Evolutionary conservation across 2,797 vertebrate species (phyloP), one percentile per base, ranked within the genome.

Genomic region (Melanogrammus aeglefinus): DNA sequence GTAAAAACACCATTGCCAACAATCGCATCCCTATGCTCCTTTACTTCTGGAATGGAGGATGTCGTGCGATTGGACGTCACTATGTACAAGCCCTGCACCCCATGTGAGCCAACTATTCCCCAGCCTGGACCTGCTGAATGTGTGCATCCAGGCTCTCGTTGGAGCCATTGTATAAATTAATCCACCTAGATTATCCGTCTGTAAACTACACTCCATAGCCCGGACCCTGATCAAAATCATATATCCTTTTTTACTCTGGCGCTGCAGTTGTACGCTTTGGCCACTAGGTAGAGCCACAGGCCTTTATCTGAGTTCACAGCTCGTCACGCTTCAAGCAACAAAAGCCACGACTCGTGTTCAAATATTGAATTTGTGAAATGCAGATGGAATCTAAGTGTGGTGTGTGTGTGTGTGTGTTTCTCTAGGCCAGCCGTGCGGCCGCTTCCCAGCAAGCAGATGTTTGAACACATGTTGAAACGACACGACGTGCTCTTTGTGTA

Each of bases 361-460:
- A 44, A 44, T 44, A 44, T 44, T 44, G 41, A 13, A 44, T 44
- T 44, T 44, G 39, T 82, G 10, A 41, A 44, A 13, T 44, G 10
- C 41, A 44, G 41, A 44, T 44, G 13, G 41, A 44, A 44, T 44
- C 41, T 44, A 14, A 14, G 14, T 76, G 13, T 72, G 16, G 33
- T 63, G 57, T 63, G 57, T 63, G 57, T 72, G 70, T 72, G 24
- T 72, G 6, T 63, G 21, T 24, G 9, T 71, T 7, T 63, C 4
- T 24, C 18, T 84, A 97, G 97, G 75, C 97, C 97, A 36, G 92
- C 98, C 0, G 96, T 99, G 75, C 95, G 98, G 24, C 93, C 96
- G 0, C 97, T 99, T 85, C 96, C 97, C 78, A 98, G 97, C 92
- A 95, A 93, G 86, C 96, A 97, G 88, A 97, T 99, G 96, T 99